Base-by-base conservation (phyloP, 2,888 invertebrate species). In the Periphyllus acericola region DNA sequence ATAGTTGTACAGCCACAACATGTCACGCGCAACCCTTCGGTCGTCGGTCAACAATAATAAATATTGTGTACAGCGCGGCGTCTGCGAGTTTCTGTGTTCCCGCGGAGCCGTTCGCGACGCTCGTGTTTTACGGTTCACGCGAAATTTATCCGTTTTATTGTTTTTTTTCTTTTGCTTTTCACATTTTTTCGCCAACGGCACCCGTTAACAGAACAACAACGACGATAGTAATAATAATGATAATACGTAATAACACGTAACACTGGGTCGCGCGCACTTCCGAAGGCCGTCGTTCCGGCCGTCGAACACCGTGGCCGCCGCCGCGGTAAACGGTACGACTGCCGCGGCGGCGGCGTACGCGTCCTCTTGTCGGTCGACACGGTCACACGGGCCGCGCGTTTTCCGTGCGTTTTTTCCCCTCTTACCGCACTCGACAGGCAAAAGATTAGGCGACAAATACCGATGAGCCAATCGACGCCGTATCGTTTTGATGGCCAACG, bases 221-320 rank as follows among this genome's bases (percentile, higher is more conserved):
- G n/a, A n/a, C n/a, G n/a, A n/a, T n/a, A n/a, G n/a, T n/a, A n/a
- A n/a, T n/a, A n/a, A n/a, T n/a, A n/a, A n/a, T n/a, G n/a, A n/a
- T n/a, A n/a, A n/a, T n/a, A n/a, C n/a, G n/a, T n/a, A n/a, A n/a
- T n/a, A 74, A 72, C 11, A 83, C n/a, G 72, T 83, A 60, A 25
- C 21, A 83, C 40, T 75, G 32, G 46, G 32, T 46, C 68, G 46
- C n/a, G 46, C n/a, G 60, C 34, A 78, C 46, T 32, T 66, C n/a
- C 25, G 84, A 84, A 84, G 84, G 84, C 46, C 76, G 46, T 74
- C 84, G 84, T 85, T 85, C 84, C 68, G 84, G 76, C 76, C 19
- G 66, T 78, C 68, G 84, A 85, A 68, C 34, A 68, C 76, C n/a
- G 74, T 25, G 60, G 29, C 83, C 83, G 60, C 40, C n/a, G n/a